Base-by-base conservation (phyloP, 1,140 invertebrate genomes). In the Teleogryllus occipitalis region DNA sequence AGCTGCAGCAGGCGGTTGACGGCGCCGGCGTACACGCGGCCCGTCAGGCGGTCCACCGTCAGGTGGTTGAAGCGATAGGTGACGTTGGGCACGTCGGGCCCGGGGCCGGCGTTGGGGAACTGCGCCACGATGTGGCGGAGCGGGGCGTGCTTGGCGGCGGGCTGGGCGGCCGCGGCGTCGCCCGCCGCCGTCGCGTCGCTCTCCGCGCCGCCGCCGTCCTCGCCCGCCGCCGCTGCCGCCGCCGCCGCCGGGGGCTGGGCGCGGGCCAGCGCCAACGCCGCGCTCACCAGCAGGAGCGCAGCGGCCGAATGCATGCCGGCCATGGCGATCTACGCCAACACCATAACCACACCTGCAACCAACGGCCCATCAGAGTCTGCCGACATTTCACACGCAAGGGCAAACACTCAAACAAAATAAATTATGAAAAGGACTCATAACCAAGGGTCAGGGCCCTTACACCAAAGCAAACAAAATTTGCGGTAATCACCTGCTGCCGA, bases 1-100 rank as follows among this genome's bases (percentile, higher is more conserved):
- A 97, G 89, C 85, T 97, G 94, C 81, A 96, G 89, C 15, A 98
- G 89, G 83, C 92, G 91, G 85, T 98, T 97, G 77, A 94, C 90
- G 18, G 94, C 95, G 18, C 94, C 95, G 65, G 94, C 92, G 84
- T 93, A 95, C 48, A 95, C 89, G 46, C 87, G 87, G 47, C 90
- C 89, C 2, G 88, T 90, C 47, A 84, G 84, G 21, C 86, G 86
- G 84, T 94, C 91, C 79, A 92, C 86, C 7, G 90, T 88, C 73
- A 94, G 85, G 83, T 94, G 92, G 82, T 87, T 88, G 78, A 90
- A 89, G 48, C 83, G 85, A 18, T 73, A 22, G 10, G 22, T 72
- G 47, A 18, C 12, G 75, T 73, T 74, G 21, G 79, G n/a, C n/a
- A 8, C 73, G 77, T 54, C 47, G 14, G 21, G 27, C 18, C 46